Evolutionary conservation across 2,113 vertebrate genomes (phyloP).

Genomic region (Salvelinus fontinalis): DNA sequence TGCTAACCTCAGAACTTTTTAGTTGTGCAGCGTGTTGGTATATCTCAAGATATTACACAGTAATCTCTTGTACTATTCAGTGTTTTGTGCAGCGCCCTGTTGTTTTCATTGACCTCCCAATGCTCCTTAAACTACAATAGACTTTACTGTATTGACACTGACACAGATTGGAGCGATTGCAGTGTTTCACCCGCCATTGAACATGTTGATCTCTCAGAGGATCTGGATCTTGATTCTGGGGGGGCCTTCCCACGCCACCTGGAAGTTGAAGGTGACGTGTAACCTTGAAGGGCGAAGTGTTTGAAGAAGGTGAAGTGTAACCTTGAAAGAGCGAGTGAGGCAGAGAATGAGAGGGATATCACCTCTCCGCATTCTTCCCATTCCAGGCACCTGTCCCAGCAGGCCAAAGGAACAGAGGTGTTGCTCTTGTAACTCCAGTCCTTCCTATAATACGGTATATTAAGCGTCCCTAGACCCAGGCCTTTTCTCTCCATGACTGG

Average conservation of each 20-base stretch:
- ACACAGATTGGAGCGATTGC: neutral
- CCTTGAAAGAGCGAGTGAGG: slow-evolving; percentile 17
- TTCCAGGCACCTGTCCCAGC: slow-evolving; percentile 59
- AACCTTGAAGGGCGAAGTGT: neutral
- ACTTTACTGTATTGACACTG: too few relatives aligned
- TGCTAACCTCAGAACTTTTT: too few relatives aligned
- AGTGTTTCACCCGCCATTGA: too few relatives aligned
- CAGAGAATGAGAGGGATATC: neutral
- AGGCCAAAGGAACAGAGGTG: slow-evolving; percentile 34
- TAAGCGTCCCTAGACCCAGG: slow-evolving; percentile 1
- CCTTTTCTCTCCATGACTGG: neutral
- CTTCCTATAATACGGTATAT: neutral
- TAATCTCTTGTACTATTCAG: too few relatives aligned
- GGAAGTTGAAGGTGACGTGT: neutral
- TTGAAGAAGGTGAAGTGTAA: neutral
- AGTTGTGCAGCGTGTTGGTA: too few relatives aligned
- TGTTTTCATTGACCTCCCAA: too few relatives aligned
- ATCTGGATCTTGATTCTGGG: too few relatives aligned
- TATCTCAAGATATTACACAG: too few relatives aligned
- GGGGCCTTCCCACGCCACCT: too few relatives aligned
- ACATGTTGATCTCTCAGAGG: too few relatives aligned
- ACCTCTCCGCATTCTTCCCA: slow-evolving; percentile 62
- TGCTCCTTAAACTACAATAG: too few relatives aligned
- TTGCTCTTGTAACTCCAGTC: neutral
- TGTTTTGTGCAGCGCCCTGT: too few relatives aligned